Conservation (phyloP, 1,140 invertebrate genomes). For the Trichogramma pretiosum region DNA sequence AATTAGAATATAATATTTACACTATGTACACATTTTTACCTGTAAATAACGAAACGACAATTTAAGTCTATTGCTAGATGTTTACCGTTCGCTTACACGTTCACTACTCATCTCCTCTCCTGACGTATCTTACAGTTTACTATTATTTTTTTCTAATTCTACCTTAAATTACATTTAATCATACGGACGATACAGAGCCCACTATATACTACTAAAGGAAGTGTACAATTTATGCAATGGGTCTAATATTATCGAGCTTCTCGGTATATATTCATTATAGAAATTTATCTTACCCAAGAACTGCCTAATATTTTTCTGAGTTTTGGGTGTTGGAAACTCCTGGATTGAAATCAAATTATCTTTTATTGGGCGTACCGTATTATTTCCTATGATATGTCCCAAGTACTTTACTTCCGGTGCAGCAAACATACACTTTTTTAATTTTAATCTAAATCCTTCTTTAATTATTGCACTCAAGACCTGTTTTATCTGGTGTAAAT, state of each 20-base stretch:
- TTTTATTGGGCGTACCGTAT: slow-evolving; percentile 9
- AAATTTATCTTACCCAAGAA: slow-evolving; percentile 4
- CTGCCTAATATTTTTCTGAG: slow-evolving; percentile 6
- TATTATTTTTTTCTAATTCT: too few species aligned
- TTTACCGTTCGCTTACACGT: too few species aligned
- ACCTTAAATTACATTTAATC: too few species aligned
- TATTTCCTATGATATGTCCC: slow-evolving; percentile 3
- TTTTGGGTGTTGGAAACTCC: slow-evolving; percentile 2
- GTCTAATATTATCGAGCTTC: neutral
- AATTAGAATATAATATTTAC: too few species aligned
- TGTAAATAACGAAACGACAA: too few species aligned
- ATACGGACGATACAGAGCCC: too few species aligned
- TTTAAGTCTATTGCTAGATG: too few species aligned
- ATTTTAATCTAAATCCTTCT: slow-evolving; percentile 7
- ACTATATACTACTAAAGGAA: too few species aligned
- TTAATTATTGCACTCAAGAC: neutral
- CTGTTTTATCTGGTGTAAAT: neutral
- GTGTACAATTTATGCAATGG: neutral
- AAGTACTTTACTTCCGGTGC: neutral
- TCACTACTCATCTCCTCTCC: too few species aligned
- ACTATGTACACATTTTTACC: too few species aligned
- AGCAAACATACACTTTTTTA: slow-evolving; percentile 1
- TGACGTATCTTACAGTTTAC: too few species aligned
- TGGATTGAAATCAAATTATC: slow-evolving; percentile 16
- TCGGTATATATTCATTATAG: neutral